phyloP scores from a whole-genome alignment of 1,140 invertebrate species.

The Drosophila guanche region DNA sequence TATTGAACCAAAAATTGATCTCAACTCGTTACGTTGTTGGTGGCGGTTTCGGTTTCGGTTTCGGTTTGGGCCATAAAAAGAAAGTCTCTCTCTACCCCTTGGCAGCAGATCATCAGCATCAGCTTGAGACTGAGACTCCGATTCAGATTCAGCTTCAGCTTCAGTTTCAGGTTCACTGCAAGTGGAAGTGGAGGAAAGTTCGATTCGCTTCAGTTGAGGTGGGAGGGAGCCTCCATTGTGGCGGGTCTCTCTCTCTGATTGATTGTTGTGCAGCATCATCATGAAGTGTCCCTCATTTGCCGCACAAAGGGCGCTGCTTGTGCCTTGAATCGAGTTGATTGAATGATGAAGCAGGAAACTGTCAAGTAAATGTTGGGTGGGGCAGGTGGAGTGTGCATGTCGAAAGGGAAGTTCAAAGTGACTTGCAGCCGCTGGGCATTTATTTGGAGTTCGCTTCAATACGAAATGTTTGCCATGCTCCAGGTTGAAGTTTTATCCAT shows the following conservation, averaged over 20 bases:
- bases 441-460: no score
- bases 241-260: slow-evolving; percentile 45
- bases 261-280: slow-evolving; percentile 77
- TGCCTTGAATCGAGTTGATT: slow-evolving; percentile 28
- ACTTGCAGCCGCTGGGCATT: no score
- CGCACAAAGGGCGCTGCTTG: slow-evolving; percentile 17
- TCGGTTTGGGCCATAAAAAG: slow-evolving; percentile 69
- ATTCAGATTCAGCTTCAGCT: slow-evolving; percentile 21
- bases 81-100: slow-evolving; percentile 69
- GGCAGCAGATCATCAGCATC: slow-evolving; percentile 55
- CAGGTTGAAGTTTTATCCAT: no score
- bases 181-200: slow-evolving; percentile 42
- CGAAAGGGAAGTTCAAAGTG: background rate
- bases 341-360: slow-evolving; percentile 35
- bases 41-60: slow-evolving; percentile 38
- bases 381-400: slow-evolving; percentile 16
- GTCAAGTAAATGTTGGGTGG: slow-evolving; percentile 10
- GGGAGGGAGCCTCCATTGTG: slow-evolving; percentile 32
- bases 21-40: slow-evolving; percentile 79
- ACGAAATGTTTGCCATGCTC: no score
- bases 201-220: slow-evolving; percentile 69
- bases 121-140: no score
- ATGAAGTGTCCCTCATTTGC: slow-evolving; percentile 30
- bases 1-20: slow-evolving; percentile 81
- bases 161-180: slow-evolving; percentile 6